Base-by-base conservation (phyloP, 2,797 vertebrate genomes). In the Siniperca obscura region DNA sequence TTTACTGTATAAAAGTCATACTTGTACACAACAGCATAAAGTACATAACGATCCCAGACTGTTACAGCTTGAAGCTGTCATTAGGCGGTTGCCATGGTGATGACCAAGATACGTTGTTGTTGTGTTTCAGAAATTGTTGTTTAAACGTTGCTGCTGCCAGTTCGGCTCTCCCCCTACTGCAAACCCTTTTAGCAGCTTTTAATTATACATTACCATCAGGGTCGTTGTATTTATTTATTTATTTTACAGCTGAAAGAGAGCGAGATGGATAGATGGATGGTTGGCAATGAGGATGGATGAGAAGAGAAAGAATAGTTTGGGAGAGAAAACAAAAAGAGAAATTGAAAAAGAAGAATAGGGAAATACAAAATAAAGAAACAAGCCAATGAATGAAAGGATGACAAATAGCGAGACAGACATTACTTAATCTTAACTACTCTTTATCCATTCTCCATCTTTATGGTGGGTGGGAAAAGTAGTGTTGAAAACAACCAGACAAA, bases 141-240 rank as follows among this genome's bases (percentile, higher is more conserved):
- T 81, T 42, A 64, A 85, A 70, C 14, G 3, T 56, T 71, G 30
- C 5, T 3, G 69, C 52, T 73, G 83, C 34, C 57, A 56, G 50
- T n/a, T 70, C 56, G 36, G 13, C 50, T 38, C 66, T 52, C 16
- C 42, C 40, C 42, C 34, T 7, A 64, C 42, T 12, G 9, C 59
- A 74, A 78, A 83, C 46, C 69, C 79, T 91, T 87, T 92, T 60
- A 90, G 79, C n/a, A 57, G 77, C 73, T 72, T 79, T 91, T 53
- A 92, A 90, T 92, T 86, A 92, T 88, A 81, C 67, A 91, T 90
- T n/a, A 61, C 2, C 53, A 22, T 59, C 57, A 50, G 36, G 36
- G 3, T 42, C 11, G 1, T 40, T 40, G 2, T 40, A 38, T 38
- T 38, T 38, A 38, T 38, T 38, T 55, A 4, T 53, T 55, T 27